A percentile compares a stretch with the other conserved stretches of the same genome.
Conservation (phyloP, 37 sponge, comb jelly and placozoan species). For the Lycopodina hypogea region DNA sequence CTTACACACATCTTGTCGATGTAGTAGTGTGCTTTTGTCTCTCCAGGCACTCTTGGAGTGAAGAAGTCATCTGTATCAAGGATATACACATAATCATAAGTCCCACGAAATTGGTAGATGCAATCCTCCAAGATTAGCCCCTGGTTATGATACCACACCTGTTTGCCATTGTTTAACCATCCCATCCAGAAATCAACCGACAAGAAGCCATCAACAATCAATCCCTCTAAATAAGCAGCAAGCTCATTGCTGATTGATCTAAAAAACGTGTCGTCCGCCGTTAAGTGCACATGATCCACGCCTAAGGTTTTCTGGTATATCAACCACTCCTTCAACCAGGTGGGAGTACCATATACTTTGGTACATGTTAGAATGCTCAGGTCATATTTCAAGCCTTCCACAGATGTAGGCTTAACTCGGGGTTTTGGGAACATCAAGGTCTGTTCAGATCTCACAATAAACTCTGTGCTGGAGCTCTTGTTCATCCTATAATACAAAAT, state of each 20-base stretch:
- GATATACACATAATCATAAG: conserved; percentile 26
- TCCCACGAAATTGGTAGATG: conserved; percentile 18
- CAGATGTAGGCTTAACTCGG: neutral
- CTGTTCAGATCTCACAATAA: conserved; percentile 6
- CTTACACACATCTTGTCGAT: conserved; percentile 10
- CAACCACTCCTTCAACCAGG: conserved; percentile 24
- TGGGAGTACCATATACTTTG: neutral
- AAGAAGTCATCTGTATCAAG: conserved; percentile 50
- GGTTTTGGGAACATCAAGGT: conserved; percentile 1
- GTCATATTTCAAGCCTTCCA: conserved; percentile 5
- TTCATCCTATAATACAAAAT: neutral
- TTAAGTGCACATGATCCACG: conserved; percentile 24
- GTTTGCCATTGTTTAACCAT: conserved; percentile 10
- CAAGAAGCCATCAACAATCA: conserved; percentile 16
- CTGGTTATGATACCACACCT: conserved; percentile 29
- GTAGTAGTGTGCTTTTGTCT: conserved; percentile 13
- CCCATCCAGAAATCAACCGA: conserved; percentile 22
- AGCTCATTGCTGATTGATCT: neutral
- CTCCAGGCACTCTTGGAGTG: conserved; percentile 24
- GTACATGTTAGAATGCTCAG: conserved; percentile 17
- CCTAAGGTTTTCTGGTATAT: conserved; percentile 13
- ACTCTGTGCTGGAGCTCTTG: neutral
- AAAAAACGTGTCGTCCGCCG: conserved; percentile 3
- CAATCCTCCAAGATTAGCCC: conserved; percentile 35
- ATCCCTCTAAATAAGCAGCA: neutral